Percentiles rank a stretch among this genome's conserved stretches.
Conservation (phyloP, 2,888 invertebrate species). For the Meteorus cinctellus region DNA sequence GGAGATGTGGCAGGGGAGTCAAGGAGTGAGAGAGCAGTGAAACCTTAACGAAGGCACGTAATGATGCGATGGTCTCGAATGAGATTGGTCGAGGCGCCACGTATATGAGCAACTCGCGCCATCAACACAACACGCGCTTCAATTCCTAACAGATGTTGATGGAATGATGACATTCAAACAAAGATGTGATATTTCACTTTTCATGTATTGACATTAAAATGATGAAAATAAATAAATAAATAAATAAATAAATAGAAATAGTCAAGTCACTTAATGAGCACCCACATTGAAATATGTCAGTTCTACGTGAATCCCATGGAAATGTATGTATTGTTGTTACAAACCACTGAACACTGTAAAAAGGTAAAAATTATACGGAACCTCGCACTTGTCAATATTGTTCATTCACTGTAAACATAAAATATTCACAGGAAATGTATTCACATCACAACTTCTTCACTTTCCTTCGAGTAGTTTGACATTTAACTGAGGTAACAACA, state of each 20-base stretch:
- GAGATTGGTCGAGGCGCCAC: conserved; percentile 50
- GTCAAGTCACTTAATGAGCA: too few relatives aligned
- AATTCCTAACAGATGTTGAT: conserved; percentile 55
- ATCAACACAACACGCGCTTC: conserved; percentile 45
- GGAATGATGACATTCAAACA: conserved; percentile 25
- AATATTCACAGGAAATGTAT: conserved; percentile 19
- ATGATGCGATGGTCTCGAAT: conserved; percentile 27
- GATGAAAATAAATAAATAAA: background rate
- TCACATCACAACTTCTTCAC: conserved; percentile 35
- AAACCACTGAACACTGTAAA: background rate
- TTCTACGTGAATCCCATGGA: background rate
- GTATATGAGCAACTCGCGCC: conserved; percentile 44
- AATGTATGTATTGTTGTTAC: background rate
- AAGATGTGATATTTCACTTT: background rate
- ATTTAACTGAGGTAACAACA: conserved; percentile 42
- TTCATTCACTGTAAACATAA: conserved; percentile 23
- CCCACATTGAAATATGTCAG: too few relatives aligned
- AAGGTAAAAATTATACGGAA: background rate
- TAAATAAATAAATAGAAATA: too few relatives aligned
- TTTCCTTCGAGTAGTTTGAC: conserved; percentile 39
- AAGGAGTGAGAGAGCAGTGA: background rate
- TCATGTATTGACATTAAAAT: background rate
- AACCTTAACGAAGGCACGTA: conserved; percentile 30
- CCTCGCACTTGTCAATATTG: background rate
- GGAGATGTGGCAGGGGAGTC: background rate